Percentiles rank a stretch among this genome's conserved stretches.
Evolutionary conservation across 1,140 invertebrate species (phyloP).

Genomic region (Drosophila busckii): DNA sequence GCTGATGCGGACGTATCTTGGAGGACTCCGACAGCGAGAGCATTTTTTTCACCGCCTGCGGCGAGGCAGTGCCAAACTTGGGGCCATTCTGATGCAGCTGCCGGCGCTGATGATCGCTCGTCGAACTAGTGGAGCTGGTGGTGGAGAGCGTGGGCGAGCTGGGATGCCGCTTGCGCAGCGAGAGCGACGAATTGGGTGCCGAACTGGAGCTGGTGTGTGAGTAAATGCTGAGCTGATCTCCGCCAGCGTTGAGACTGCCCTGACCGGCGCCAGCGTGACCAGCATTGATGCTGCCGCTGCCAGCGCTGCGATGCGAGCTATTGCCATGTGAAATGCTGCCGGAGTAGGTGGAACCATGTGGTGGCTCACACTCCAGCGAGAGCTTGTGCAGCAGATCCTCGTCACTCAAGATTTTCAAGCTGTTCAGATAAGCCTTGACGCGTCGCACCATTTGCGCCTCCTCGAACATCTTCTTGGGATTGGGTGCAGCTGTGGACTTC

Average conservation of each 20-base stretch:
- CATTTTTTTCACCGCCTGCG: constrained; percentile 96
- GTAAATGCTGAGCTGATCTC: constrained; percentile 72
- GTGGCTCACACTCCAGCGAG: constrained; percentile 93
- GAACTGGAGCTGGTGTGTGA: constrained; percentile 61
- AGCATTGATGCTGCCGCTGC: constrained; percentile 66
- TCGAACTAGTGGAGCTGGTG: constrained; percentile 93
- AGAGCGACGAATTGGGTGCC: constrained; percentile 66
- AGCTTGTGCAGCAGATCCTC: constrained; percentile 93
- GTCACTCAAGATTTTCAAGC: constrained; percentile 91
- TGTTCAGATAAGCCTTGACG: constrained; percentile 96
- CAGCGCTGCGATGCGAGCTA: constrained; percentile 71
- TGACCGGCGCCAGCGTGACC: constrained; percentile 57
- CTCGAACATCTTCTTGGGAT: constrained; percentile 99
- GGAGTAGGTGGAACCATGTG: constrained; percentile 80
- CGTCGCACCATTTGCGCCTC: constrained; percentile 98
- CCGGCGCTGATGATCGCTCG: constrained; percentile 91
- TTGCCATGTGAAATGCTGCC: constrained; percentile 79
- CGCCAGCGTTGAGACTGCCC: constrained; percentile 58
- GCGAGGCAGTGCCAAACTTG: constrained; percentile 94
- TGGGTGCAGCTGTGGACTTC: constrained; percentile 93
- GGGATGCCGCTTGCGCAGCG: constrained; percentile 84
- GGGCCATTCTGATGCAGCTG: constrained; percentile 86
- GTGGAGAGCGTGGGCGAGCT: constrained; percentile 87
- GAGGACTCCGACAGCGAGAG: constrained; percentile 91
- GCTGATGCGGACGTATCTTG: constrained; percentile 93